These are phyloP conservation scores for Amblyjoppa fuscipennis DNA, from an alignment of 2,888 invertebrate genomes.

Conservation along the genomic window DNA sequence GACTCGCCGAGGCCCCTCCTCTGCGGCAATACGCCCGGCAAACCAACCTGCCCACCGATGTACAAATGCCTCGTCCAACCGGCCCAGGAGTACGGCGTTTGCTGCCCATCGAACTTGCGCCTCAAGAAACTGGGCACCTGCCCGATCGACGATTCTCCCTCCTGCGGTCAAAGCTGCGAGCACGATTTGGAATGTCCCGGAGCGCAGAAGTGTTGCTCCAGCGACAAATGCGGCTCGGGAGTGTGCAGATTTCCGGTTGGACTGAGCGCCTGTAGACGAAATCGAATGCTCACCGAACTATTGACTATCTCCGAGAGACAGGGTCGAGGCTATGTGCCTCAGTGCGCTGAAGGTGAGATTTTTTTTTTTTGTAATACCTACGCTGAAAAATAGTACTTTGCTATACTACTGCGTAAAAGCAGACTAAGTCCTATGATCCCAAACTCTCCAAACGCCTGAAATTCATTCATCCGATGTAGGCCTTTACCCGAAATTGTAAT, in stretches of 20 bases:
- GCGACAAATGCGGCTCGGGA: constrained; percentile 88
- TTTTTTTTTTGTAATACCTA: no score
- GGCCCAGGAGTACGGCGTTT: constrained; percentile 95
- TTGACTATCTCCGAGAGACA: constrained; percentile 92
- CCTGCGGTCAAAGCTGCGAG: constrained; percentile 89
- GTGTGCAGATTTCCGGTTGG: constrained; percentile 92
- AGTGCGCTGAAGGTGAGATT: constrained; percentile 87
- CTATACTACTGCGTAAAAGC: no score
- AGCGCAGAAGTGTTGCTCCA: constrained; percentile 93
- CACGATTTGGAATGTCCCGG: constrained; percentile 94
- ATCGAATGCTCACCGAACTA: constrained; percentile 91
- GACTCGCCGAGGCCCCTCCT: constrained; percentile 93
- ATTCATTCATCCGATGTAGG: no score
- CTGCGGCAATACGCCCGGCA: constrained; percentile 92
- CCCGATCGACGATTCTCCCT: constrained; percentile 86
- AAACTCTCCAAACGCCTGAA: no score
- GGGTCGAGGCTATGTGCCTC: constrained; percentile 94
- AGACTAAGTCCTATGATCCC: no score
- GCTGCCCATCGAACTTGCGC: constrained; percentile 92
- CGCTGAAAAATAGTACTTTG: no score
- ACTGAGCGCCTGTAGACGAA: constrained; percentile 90
- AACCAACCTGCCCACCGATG: constrained; percentile 93
- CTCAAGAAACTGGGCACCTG: constrained; percentile 93
- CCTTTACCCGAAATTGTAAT: no score
- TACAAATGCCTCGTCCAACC: constrained; percentile 93